phyloP scores from a whole-genome alignment of 2,113 vertebrate species.

The Sinocyclocheilus anshuiensis region DNA sequence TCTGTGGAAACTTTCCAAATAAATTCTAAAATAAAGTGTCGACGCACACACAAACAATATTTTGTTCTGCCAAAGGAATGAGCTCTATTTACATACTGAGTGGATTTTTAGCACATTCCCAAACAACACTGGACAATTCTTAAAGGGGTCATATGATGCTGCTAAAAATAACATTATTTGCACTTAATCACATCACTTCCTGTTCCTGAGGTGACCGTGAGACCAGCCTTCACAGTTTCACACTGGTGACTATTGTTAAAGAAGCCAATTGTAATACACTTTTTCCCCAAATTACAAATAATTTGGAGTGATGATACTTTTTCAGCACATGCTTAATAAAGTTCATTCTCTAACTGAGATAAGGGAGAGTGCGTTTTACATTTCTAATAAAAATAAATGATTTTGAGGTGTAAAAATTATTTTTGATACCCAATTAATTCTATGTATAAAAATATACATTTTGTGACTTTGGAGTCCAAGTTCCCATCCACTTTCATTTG shows the following conservation, averaged over 20 bases:
- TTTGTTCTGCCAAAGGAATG: neutral
- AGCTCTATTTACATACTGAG: neutral
- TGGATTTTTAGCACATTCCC: neutral
- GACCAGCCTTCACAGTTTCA: neutral
- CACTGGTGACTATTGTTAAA: neutral
- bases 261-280: neutral
- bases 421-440: too few relatives aligned
- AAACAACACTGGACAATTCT: conserved; percentile 6
- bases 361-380: neutral
- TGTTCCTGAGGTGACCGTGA: conserved; percentile 7
- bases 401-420: too few relatives aligned
- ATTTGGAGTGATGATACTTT: neutral
- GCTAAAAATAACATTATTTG: neutral
- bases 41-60: neutral
- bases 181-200: conserved; percentile 29
- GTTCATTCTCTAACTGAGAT: neutral
- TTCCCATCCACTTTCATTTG: neutral
- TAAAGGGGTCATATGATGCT: neutral
- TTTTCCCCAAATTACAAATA: neutral
- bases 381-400: too few relatives aligned
- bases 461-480: neutral
- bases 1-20: neutral
- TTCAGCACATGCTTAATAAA: neutral
- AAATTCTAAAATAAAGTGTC: neutral
- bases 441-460: neutral